Evolutionary conservation across 37 sponge, comb jelly and placozoan species (phyloP).

Genomic region (Ianthella basta): DNA sequence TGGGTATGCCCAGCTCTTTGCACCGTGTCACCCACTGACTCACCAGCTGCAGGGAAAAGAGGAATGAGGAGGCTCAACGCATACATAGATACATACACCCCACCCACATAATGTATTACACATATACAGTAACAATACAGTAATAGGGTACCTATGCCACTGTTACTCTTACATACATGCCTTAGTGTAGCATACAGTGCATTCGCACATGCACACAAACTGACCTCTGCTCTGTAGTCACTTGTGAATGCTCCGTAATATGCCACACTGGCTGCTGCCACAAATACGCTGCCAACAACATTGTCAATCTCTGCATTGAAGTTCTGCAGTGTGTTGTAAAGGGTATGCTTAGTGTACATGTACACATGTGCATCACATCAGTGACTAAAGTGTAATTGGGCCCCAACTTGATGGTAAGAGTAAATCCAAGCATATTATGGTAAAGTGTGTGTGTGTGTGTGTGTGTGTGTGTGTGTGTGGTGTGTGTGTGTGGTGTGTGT

Average conservation of each 20-base stretch:
- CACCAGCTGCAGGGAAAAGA: conserved; percentile 61
- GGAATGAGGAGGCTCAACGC: too few relatives aligned
- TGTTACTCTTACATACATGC: too few relatives aligned
- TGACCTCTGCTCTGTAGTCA: conserved; percentile 82
- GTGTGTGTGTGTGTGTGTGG: too few relatives aligned
- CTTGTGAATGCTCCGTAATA: conserved; percentile 98
- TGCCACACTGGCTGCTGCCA: conserved; percentile 98
- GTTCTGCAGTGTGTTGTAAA: conserved; percentile 26
- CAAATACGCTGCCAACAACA: conserved; percentile 98
- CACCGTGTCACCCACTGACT: conserved; percentile 81
- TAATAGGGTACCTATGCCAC: too few relatives aligned
- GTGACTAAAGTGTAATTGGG: not conserved
- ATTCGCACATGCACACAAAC: not conserved
- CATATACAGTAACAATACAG: not conserved
- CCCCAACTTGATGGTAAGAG: not conserved
- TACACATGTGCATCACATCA: not conserved
- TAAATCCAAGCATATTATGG: not conserved
- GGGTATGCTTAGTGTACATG: not conserved
- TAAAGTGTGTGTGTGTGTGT: not conserved
- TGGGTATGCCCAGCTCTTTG: conserved; percentile 90
- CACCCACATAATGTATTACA: not conserved
- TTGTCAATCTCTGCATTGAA: conserved; percentile 92
- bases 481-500: too few relatives aligned
- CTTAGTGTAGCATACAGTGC: not conserved
- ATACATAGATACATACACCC: not conserved